Base-by-base conservation (phyloP, 2,888 invertebrate genomes). In the Eupithecia centaureata region DNA sequence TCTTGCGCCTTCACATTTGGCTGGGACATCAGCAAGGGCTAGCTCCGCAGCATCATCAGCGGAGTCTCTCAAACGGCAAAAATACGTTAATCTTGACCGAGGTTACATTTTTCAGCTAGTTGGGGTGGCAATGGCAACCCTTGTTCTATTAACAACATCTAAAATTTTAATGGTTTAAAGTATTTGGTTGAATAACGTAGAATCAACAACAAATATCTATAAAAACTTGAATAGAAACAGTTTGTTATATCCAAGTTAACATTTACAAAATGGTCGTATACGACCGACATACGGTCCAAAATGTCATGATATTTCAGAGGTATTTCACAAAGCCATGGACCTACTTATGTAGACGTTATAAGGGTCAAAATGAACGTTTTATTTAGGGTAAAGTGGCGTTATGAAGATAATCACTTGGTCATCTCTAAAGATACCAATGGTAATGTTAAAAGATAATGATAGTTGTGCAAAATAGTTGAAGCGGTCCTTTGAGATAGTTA, bases 271-370 rank as follows among this genome's bases (percentile, higher is more conserved):
- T 78, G 77, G 71, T 77, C 73, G 72, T 71, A 57, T 13, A 30
- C 22, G 18, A 32, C 72, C 74, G 78, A 79, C 73, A 76, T 76
- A 76, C 74, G 76, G 63, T 52, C 68, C 69, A 62, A 77, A 81
- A 80, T 79, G 81, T 76, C 81, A 67, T 73, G 82, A 71, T 78
- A 80, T 80, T 79, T 79, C 65, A 66, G 22, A 35, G 61, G 61
- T 25, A 60, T 57, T 61, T 47, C 57, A 47, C 30, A 61, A 58
- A 25, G 61, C 47, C 27, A 28, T 60, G n/a, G 28, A 28, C 18
- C 51, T 47, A 47, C 65, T 61, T 33, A 22, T 27, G 52, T 27
- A 13, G 13, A 65, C 47, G 51, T 66, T 33, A 42, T 51, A 58
- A 15, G 32, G 30, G 61, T 58, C 57, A 25, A 7, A 25, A 30